Conservation (phyloP, 2,888 invertebrate species). For the Drosophila anomalata region DNA sequence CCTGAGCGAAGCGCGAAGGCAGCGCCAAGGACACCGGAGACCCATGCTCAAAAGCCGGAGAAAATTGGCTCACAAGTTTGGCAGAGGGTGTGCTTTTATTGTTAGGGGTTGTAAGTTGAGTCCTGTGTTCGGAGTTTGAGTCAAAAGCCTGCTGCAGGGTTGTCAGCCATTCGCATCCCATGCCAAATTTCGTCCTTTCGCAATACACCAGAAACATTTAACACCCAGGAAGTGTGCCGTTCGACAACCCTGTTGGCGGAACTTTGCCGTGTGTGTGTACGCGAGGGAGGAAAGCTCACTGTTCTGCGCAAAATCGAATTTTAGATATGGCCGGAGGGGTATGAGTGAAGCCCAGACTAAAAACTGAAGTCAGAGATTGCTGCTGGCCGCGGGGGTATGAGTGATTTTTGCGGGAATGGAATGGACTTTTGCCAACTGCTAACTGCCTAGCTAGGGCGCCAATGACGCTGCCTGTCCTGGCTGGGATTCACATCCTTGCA, state of each 20-base stretch:
- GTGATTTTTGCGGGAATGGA: slow-evolving; percentile 60
- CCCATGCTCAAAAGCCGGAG: slow-evolving; percentile 47
- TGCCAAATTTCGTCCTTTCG: not conserved
- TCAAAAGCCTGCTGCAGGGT: slow-evolving; percentile 48
- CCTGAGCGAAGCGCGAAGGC: slow-evolving; percentile 51
- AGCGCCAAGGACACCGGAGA: slow-evolving; percentile 69
- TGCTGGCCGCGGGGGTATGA: slow-evolving; percentile 54
- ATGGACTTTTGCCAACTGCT: slow-evolving; percentile 30
- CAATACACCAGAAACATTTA: not conserved
- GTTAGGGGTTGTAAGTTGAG: slow-evolving; percentile 64
- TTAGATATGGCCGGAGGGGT: slow-evolving; percentile 10
- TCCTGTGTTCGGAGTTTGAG: slow-evolving; percentile 53
- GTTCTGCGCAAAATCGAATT: slow-evolving; percentile 31
- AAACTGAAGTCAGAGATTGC: slow-evolving; percentile 24
- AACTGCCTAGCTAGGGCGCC: slow-evolving; percentile 28
- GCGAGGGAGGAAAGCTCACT: slow-evolving; percentile 50
- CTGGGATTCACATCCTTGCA: not conserved
- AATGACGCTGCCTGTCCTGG: slow-evolving; percentile 20
- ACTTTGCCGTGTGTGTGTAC: slow-evolving; percentile 46
- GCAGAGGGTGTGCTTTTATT: slow-evolving; percentile 56
- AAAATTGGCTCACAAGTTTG: slow-evolving; percentile 63
- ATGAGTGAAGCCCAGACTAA: slow-evolving; percentile 64
- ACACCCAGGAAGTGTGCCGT: not conserved
- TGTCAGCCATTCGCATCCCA: slow-evolving; percentile 33
- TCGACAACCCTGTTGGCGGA: slow-evolving; percentile 56